Percentiles rank a stretch among this genome's conserved stretches.
Conservation (phyloP, 2,113 vertebrate genomes). For the Macquaria ambigua region DNA sequence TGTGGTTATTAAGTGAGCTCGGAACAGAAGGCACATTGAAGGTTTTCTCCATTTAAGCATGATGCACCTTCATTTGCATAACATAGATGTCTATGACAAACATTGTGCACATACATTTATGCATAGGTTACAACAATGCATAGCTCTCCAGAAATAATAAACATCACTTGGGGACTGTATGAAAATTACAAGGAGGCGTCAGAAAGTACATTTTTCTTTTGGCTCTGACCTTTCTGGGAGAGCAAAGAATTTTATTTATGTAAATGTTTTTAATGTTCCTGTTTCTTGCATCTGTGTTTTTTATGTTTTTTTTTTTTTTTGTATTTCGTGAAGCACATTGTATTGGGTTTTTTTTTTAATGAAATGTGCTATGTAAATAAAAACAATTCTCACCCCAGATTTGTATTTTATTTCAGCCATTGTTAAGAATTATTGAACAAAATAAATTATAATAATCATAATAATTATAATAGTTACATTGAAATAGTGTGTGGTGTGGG, state of each 20-base stretch:
- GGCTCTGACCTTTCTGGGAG: neutral
- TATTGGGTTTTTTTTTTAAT: neutral
- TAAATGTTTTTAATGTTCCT: neutral
- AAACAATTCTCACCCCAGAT: neutral
- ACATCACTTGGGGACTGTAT: slow-evolving; percentile 22
- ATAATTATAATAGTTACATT: too few species aligned
- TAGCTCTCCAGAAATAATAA: slow-evolving; percentile 38
- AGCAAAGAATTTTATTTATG: neutral
- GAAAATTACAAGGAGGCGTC: neutral
- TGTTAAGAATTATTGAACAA: neutral
- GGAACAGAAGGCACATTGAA: slow-evolving; percentile 82
- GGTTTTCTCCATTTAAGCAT: slow-evolving; percentile 72
- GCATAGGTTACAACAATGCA: slow-evolving; percentile 50
- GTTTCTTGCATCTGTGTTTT: neutral
- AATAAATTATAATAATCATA: neutral
- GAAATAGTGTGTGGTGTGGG: neutral
- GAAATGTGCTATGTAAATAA: neutral
- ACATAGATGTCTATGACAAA: slow-evolving; percentile 67
- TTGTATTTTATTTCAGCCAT: neutral
- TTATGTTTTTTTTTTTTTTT: neutral
- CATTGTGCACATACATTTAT: slow-evolving; percentile 50
- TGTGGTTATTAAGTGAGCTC: slow-evolving; percentile 76
- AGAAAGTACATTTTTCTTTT: neutral
- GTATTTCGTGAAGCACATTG: neutral
- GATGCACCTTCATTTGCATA: slow-evolving; percentile 76